Evolutionary conservation across 2,797 vertebrate species (phyloP).

Genomic region (Amphiprion clarkii): DNA sequence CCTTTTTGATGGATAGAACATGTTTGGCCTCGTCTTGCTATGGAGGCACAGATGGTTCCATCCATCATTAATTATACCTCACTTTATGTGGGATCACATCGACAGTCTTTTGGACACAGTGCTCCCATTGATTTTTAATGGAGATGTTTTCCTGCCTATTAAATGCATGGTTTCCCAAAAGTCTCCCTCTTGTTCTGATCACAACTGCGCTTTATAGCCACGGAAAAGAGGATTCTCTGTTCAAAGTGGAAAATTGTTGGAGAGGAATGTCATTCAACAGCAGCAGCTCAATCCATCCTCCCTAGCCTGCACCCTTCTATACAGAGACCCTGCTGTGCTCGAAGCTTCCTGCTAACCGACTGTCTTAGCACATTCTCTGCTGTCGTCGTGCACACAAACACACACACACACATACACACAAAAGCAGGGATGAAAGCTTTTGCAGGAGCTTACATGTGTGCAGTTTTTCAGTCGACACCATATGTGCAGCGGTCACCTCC

Average conservation of each 20-base stretch:
- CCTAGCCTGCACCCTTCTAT: background rate
- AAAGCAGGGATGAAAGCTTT: background rate
- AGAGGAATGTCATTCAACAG: conserved; percentile 56
- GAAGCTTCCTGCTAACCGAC: conserved; percentile 32
- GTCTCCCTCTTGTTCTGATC: conserved; percentile 20
- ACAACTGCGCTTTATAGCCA: conserved; percentile 42
- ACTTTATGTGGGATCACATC: background rate
- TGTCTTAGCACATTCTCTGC: conserved; percentile 31
- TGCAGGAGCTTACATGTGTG: conserved; percentile 16
- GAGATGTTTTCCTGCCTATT: conserved; percentile 43
- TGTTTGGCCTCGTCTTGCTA: background rate
- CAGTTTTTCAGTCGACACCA: conserved; percentile 7
- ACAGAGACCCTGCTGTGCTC: conserved; percentile 60
- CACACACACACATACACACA: background rate
- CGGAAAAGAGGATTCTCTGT: conserved; percentile 58
- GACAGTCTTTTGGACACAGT: conserved; percentile 19
- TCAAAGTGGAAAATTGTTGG: conserved; percentile 54
- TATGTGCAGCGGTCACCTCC: background rate
- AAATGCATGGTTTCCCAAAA: conserved; percentile 14
- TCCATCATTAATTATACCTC: conserved; percentile 44
- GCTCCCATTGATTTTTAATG: conserved; percentile 35
- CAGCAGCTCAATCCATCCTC: conserved; percentile 8
- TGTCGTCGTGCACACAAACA: background rate
- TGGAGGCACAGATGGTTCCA: background rate
- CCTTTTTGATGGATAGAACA: background rate